Conservation (phyloP, 2,888 invertebrate species). For the Caenorhabditis virilis region DNA sequence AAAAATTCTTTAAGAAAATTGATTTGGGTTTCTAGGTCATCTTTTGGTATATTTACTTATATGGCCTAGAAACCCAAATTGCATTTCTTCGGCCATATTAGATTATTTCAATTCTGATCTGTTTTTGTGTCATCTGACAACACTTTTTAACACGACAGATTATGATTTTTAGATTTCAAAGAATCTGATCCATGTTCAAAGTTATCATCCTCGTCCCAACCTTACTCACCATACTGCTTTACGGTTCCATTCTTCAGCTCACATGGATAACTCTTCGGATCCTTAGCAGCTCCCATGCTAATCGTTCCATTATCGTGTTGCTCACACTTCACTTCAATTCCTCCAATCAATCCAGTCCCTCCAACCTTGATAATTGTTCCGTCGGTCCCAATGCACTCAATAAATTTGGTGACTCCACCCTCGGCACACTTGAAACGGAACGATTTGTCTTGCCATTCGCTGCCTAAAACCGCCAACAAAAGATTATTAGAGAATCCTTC, state of each 20-base stretch:
- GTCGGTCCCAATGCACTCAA: conserved; percentile 36
- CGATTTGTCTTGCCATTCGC: conserved; percentile 52
- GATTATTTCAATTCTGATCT: not conserved
- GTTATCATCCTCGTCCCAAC: not conserved
- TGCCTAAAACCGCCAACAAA: no score
- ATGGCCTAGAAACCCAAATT: no score
- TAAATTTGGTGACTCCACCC: conserved; percentile 41
- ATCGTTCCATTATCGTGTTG: conserved; percentile 51
- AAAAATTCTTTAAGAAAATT: no score
- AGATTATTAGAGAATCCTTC: no score
- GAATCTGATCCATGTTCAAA: not conserved
- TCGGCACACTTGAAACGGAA: conserved; percentile 54
- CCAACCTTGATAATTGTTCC: conserved; percentile 19
- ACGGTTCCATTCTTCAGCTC: conserved; percentile 21
- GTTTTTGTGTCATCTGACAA: not conserved
- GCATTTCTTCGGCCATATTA: no score
- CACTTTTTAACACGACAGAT: not conserved
- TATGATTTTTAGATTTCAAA: not conserved
- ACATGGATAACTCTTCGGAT: conserved; percentile 28
- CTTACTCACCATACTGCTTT: conserved; percentile 28
- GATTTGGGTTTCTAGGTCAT: not conserved
- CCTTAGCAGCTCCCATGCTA: conserved; percentile 39
- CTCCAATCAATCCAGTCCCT: conserved; percentile 31
- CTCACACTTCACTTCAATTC: conserved; percentile 47
- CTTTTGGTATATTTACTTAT: no score